phyloP scores from a whole-genome alignment of 2,888 invertebrate genomes.

The Acanthosepion esculentum region DNA sequence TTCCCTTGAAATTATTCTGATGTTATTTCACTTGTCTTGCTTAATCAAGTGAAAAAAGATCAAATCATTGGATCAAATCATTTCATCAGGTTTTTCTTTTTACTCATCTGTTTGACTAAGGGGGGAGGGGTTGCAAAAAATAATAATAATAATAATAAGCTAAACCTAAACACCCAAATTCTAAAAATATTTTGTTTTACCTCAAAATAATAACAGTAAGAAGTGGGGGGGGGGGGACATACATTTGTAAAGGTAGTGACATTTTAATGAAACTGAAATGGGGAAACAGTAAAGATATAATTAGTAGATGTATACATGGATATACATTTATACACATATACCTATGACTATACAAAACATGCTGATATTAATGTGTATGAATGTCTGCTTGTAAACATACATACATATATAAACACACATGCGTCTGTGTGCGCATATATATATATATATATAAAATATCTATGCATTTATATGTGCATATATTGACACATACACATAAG shows the following conservation, averaged over 20 bases:
- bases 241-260: no score
- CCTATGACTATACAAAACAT: no score
- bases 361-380: no score
- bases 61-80: background rate
- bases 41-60: background rate
- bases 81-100: background rate
- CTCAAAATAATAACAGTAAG: background rate
- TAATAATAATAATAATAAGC: background rate
- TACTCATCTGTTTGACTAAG: background rate
- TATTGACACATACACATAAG: background rate
- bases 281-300: background rate
- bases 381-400: background rate
- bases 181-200: background rate
- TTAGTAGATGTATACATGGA: background rate
- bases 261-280: no score
- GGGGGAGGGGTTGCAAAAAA: background rate
- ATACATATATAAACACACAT: background rate
- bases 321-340: background rate
- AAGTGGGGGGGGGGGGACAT: no score
- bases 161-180: background rate
- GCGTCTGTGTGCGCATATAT: no score
- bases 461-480: background rate
- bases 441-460: no score
- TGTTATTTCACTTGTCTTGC: background rate
- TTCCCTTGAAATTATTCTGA: background rate